A percentile compares a stretch with the other conserved stretches of the same genome.
These are phyloP conservation scores for Thalassarche chlororhynchos DNA, from an alignment of 2,113 vertebrate species.

Conservation along the genomic window DNA sequence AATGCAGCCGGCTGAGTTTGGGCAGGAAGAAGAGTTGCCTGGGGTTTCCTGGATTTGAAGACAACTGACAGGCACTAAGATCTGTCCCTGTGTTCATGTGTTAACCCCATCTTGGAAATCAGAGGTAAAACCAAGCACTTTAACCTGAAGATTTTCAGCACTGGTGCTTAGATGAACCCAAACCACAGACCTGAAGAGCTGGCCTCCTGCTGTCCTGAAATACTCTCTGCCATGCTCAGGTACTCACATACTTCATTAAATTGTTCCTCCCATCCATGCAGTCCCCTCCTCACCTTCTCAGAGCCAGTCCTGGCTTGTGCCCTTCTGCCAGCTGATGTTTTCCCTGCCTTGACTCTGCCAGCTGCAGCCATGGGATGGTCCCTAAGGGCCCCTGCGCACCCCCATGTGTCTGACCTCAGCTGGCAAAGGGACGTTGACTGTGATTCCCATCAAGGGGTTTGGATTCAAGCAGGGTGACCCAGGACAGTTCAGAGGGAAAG, in stretches of 20 bases:
- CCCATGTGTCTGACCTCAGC: background rate
- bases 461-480: background rate
- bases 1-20: background rate
- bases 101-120: background rate
- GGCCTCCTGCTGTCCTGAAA: background rate
- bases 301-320: background rate
- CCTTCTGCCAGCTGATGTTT: background rate
- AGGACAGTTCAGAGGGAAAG: background rate
- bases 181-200: background rate
- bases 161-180: background rate
- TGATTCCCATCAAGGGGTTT: background rate
- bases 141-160: background rate
- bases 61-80: background rate
- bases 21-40: background rate
- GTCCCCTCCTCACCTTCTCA: background rate
- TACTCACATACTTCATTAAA: background rate
- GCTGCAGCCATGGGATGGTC: background rate
- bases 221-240: background rate
- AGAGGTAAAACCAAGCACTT: background rate
- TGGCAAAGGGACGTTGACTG: background rate
- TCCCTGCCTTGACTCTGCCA: background rate
- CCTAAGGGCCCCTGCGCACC: background rate
- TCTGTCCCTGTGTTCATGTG: background rate
- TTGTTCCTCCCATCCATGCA: background rate
- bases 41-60: background rate